These are phyloP conservation scores for Tetramorium parvispinum DNA, from an alignment of 1,140 invertebrate genomes.

Conservation along the genomic window DNA sequence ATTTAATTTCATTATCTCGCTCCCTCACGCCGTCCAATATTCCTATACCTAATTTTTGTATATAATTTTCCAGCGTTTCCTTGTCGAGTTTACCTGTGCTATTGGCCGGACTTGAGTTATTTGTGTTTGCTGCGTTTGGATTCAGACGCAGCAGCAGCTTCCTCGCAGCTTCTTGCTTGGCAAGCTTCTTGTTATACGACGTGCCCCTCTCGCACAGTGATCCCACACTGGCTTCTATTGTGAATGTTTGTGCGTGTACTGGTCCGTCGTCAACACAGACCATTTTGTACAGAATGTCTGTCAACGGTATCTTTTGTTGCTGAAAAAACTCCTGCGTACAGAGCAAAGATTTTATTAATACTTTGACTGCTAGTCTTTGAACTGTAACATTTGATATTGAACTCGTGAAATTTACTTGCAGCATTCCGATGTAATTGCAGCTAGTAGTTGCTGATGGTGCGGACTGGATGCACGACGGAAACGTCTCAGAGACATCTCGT, in stretches of 20 bases:
- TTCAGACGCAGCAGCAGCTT: neutral
- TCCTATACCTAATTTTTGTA: neutral
- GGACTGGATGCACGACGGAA: too few relatives aligned
- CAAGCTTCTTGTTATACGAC: neutral
- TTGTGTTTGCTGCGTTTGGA: neutral
- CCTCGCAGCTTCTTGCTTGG: conserved; percentile 49
- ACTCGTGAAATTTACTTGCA: conserved; percentile 15
- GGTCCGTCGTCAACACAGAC: neutral
- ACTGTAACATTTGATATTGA: neutral
- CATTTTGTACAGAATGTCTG: neutral
- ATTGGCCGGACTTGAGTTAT: too few relatives aligned
- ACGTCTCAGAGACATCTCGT: neutral
- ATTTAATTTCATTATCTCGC: too few relatives aligned
- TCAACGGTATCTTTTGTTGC: neutral
- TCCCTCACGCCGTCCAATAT: neutral
- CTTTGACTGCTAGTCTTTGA: neutral
- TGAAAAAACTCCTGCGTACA: conserved; percentile 26
- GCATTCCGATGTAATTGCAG: conserved; percentile 26
- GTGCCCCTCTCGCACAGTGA: neutral
- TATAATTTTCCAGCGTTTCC: neutral
- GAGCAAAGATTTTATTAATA: neutral
- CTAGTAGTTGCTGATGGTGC: neutral
- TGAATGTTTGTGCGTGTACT: neutral
- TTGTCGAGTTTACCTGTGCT: neutral
- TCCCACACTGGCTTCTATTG: neutral